Evolutionary conservation across 2,113 vertebrate species (phyloP).

Genomic region (Menidia beryllina): DNA sequence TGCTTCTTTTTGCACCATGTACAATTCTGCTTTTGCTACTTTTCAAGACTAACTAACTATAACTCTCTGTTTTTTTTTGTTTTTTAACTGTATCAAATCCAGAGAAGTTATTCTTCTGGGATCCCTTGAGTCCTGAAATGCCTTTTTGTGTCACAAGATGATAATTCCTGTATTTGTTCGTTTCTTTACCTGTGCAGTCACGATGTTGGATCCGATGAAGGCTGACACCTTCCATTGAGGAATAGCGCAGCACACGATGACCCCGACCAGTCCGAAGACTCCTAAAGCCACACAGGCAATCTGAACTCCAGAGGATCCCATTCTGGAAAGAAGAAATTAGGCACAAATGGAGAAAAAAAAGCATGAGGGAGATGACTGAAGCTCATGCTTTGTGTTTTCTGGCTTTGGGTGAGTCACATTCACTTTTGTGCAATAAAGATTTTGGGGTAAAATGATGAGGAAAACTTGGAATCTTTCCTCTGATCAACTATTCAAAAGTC

Average conservation of each 20-base stretch:
- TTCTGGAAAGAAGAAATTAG: slow-evolving; percentile 52
- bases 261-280: slow-evolving; percentile 78
- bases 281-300: slow-evolving; percentile 77
- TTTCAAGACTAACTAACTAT: too few species aligned
- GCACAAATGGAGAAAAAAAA: not conserved
- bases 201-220: slow-evolving; percentile 78
- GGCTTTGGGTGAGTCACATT: not conserved
- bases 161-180: too few species aligned
- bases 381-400: not conserved
- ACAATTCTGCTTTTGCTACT: too few species aligned
- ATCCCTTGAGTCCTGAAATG: not conserved
- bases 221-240: slow-evolving; percentile 81
- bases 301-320: slow-evolving; percentile 79
- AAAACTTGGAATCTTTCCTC: not conserved
- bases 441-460: too few species aligned
- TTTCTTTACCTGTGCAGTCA: slow-evolving; percentile 80
- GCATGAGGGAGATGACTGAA: not conserved
- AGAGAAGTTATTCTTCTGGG: not conserved
- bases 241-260: slow-evolving; percentile 75
- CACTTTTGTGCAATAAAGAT: not conserved
- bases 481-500: not conserved
- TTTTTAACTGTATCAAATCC: not conserved
- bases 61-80: not conserved
- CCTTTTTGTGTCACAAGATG: too few species aligned
- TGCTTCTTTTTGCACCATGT: not conserved